A percentile compares a stretch with the other conserved stretches of the same genome.
phyloP scores from a whole-genome alignment of 1,140 invertebrate species.

The Drosophila ananassae region DNA sequence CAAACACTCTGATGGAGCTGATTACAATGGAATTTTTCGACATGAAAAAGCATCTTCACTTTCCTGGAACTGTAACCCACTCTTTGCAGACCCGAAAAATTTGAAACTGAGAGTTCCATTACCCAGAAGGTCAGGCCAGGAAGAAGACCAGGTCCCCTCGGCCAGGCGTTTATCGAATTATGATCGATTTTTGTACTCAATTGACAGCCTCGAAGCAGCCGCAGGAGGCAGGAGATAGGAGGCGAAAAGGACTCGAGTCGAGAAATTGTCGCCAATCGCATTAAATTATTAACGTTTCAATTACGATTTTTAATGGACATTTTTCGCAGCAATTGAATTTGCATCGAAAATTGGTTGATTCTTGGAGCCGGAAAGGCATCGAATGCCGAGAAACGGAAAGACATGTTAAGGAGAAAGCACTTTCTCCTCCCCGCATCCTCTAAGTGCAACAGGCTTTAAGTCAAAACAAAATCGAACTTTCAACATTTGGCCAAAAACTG shows the following conservation, averaged over 20 bases:
- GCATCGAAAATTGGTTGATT: slow-evolving; percentile 29
- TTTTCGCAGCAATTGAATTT: slow-evolving; percentile 66
- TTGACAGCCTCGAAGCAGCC: slow-evolving; percentile 13
- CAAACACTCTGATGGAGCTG: slow-evolving; percentile 31
- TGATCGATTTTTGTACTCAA: slow-evolving; percentile 67
- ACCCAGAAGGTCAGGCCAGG: background rate
- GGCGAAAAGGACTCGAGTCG: slow-evolving; percentile 23
- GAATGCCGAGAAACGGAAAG: slow-evolving; percentile 2
- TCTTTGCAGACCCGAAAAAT: slow-evolving; percentile 4
- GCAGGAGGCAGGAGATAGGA: background rate
- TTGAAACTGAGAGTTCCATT: slow-evolving; percentile 24
- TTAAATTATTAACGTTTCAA: slow-evolving; percentile 80
- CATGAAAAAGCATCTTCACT: slow-evolving; percentile 11
- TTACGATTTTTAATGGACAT: slow-evolving; percentile 73
- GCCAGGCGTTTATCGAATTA: slow-evolving; percentile 70
- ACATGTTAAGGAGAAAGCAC: background rate
- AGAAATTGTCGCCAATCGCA: slow-evolving; percentile 73
- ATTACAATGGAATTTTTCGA: slow-evolving; percentile 32
- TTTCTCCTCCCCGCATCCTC: background rate
- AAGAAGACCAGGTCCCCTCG: slow-evolving; percentile 6
- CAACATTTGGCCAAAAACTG: slow-evolving; percentile 9
- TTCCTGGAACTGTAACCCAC: slow-evolving; percentile 11
- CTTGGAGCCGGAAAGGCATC: background rate
- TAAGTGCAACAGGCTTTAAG: slow-evolving; percentile 16
- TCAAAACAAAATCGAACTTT: slow-evolving; percentile 10